phyloP scores from a whole-genome alignment of 1,140 invertebrate genomes.

The Galendromus occidentalis region DNA sequence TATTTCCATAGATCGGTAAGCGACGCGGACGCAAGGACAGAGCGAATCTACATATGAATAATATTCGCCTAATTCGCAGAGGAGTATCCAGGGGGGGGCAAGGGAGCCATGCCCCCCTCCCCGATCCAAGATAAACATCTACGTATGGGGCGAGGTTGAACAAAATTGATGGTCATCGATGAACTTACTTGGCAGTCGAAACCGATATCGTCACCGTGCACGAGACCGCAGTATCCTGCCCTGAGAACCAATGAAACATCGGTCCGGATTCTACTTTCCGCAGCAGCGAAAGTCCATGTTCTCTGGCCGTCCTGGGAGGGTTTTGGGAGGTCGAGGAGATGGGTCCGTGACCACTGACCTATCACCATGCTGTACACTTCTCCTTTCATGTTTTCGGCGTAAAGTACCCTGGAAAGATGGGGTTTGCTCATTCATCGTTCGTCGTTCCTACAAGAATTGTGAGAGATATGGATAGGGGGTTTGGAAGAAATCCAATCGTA shows the following conservation, averaged over 20 bases:
- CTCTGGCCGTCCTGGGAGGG: not conserved
- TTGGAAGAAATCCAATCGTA: too few relatives aligned
- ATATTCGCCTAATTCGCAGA: not conserved
- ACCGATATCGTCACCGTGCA: not conserved
- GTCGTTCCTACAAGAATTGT: too few relatives aligned
- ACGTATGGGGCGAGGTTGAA: too few relatives aligned
- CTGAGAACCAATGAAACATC: not conserved
- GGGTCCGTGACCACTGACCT: not conserved
- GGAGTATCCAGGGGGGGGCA: not conserved
- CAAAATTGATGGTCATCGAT: too few relatives aligned
- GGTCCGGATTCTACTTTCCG: not conserved
- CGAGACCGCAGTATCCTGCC: not conserved
- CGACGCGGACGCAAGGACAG: too few relatives aligned
- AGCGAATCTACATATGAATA: too few relatives aligned
- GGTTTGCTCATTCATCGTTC: too few relatives aligned
- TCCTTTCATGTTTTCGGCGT: not conserved
- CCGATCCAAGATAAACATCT: too few relatives aligned
- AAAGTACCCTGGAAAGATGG: not conserved
- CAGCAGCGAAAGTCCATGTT: not conserved
- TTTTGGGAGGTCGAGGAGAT: not conserved
- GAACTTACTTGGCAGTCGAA: constrained; percentile 2
- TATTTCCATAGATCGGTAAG: too few relatives aligned
- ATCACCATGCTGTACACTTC: not conserved
- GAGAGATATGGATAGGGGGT: too few relatives aligned
- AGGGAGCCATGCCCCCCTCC: too few relatives aligned